These are phyloP conservation scores for Diabrotica virgifera DNA, from an alignment of 1,140 invertebrate species.

Conservation along the genomic window DNA sequence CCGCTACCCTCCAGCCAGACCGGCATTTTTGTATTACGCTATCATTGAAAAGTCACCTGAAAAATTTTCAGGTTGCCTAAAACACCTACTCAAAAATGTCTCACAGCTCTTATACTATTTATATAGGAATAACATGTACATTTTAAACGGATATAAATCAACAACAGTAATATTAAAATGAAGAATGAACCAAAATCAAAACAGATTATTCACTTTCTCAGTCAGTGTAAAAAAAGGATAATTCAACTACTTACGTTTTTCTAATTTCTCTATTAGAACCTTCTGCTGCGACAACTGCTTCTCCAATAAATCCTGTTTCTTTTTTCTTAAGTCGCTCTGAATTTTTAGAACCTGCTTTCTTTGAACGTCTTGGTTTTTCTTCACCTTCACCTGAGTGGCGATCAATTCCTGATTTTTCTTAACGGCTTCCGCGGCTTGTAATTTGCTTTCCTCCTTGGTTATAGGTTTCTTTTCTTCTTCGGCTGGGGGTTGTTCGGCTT, in stretches of 20 bases:
- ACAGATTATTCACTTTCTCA: neutral
- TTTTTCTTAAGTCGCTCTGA: slow-evolving; percentile 68
- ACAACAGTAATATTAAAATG: neutral
- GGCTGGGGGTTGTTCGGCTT: slow-evolving; percentile 46
- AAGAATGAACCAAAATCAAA: neutral
- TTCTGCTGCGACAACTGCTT: slow-evolving; percentile 78
- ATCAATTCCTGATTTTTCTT: slow-evolving; percentile 64
- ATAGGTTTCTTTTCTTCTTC: slow-evolving; percentile 38
- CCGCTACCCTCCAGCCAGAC: no score
- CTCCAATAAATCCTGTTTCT: slow-evolving; percentile 74
- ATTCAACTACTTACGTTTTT: slow-evolving; percentile 56
- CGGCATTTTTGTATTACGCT: no score
- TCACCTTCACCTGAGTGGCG: slow-evolving; percentile 57
- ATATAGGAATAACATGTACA: no score
- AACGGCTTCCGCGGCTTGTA: slow-evolving; percentile 56
- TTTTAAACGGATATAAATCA: no score
- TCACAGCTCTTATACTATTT: no score
- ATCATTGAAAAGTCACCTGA: no score
- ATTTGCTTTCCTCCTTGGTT: slow-evolving; percentile 42
- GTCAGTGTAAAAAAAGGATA: no score
- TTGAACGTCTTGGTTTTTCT: slow-evolving; percentile 66
- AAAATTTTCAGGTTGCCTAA: no score
- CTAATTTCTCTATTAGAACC: slow-evolving; percentile 68
- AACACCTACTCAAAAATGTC: no score
- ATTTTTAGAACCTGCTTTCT: slow-evolving; percentile 68